Evolutionary conservation across 2,113 vertebrate genomes (phyloP).

Genomic region (Callionymus lyra): DNA sequence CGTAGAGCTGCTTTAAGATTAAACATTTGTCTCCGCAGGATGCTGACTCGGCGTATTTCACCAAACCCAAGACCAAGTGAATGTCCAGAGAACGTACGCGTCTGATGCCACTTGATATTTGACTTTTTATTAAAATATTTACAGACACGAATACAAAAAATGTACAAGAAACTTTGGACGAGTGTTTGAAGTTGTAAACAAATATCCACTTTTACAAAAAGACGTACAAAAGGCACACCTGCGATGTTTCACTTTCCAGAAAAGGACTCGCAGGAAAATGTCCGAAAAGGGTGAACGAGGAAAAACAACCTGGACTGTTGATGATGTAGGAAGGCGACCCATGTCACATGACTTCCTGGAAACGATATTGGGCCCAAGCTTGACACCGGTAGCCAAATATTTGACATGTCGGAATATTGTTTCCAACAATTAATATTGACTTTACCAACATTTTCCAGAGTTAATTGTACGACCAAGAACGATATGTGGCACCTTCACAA

Average conservation of each 20-base stretch:
- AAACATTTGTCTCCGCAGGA: conserved; percentile 63
- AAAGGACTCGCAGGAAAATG: background rate
- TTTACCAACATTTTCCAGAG: no score
- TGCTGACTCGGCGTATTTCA: conserved; percentile 78
- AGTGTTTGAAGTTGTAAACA: conserved; percentile 55
- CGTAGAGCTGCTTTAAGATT: background rate
- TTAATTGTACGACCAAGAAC: no score
- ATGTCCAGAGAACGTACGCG: background rate
- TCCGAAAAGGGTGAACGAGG: no score
- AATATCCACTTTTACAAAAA: conserved; percentile 42
- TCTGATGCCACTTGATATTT: conserved; percentile 17
- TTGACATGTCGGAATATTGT: no score
- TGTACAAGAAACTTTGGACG: conserved; percentile 52
- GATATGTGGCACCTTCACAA: conserved; percentile 60
- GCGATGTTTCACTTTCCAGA: conserved; percentile 24
- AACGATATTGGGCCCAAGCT: no score
- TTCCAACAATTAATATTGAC: no score
- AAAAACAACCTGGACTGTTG: no score
- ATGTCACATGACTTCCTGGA: no score
- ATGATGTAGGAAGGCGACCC: no score
- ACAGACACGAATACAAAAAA: conserved; percentile 61
- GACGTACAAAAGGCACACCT: conserved; percentile 60
- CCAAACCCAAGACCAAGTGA: conserved; percentile 57
- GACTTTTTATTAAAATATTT: conserved; percentile 50
- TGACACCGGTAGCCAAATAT: no score